phyloP scores from a whole-genome alignment of 1,140 invertebrate species.

The Brachionus asplanchnoidis region DNA sequence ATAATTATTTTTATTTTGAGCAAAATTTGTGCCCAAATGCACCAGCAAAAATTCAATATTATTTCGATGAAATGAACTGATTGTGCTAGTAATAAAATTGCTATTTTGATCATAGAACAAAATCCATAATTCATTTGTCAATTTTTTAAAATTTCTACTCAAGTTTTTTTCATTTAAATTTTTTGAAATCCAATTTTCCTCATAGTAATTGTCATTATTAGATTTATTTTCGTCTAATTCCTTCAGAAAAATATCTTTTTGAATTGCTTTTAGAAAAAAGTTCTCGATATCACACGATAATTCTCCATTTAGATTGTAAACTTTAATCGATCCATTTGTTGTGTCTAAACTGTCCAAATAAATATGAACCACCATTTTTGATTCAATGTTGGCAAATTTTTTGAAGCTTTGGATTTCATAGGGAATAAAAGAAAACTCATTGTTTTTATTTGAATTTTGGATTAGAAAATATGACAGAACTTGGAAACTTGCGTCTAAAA shows the following conservation, averaged over 20 bases:
- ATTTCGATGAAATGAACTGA: background rate
- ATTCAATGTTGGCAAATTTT: background rate
- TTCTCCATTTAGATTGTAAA: background rate
- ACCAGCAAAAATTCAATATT: background rate
- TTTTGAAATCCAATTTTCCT: background rate
- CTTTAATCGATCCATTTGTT: background rate
- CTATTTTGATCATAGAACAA: background rate
- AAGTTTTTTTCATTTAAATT: background rate
- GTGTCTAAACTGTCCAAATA: background rate
- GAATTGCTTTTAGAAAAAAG: background rate
- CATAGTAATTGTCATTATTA: background rate
- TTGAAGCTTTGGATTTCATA: background rate
- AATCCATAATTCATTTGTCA: background rate
- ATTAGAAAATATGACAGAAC: background rate
- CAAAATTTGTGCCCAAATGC: background rate
- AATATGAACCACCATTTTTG: background rate
- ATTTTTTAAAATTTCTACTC: background rate
- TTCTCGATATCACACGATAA: background rate
- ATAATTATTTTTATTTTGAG: background rate
- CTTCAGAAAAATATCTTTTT: background rate
- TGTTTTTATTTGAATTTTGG: background rate
- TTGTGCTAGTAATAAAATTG: background rate
- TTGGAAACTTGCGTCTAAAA: background rate
- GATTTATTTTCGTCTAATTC: background rate
- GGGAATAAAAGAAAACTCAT: background rate